Conservation (phyloP, 2,113 vertebrate genomes). For the Ameiurus melas region DNA sequence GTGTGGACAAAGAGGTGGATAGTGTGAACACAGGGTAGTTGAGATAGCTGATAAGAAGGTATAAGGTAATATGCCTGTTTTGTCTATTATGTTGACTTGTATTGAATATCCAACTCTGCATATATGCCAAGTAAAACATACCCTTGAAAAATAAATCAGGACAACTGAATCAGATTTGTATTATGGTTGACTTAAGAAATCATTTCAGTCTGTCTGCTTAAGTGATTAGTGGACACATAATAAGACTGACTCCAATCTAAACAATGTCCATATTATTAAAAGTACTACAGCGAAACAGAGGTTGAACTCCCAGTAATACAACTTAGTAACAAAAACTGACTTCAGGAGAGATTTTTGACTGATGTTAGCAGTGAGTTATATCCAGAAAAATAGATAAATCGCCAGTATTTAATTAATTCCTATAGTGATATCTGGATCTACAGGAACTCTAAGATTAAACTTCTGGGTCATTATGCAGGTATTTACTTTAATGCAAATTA, state of each 20-base stretch:
- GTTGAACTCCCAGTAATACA: not conserved
- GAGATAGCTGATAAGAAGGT: not conserved
- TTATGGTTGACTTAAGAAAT: not conserved
- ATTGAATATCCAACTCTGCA: not conserved
- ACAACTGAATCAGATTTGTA: not conserved
- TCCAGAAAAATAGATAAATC: not conserved
- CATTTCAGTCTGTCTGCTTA: not conserved
- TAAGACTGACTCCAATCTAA: not conserved
- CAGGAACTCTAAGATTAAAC: not conserved
- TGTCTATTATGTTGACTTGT: not conserved
- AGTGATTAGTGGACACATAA: not conserved
- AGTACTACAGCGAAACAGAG: not conserved
- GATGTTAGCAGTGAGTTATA: not conserved
- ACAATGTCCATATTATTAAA: not conserved
- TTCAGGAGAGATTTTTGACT: slow-evolving; percentile 9
- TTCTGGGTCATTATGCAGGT: not conserved
- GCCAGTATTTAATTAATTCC: slow-evolving; percentile 9
- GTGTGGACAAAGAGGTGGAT: not conserved
- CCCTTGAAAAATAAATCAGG: not conserved
- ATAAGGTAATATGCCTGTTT: not conserved
- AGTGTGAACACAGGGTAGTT: not conserved
- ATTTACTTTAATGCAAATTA: not conserved
- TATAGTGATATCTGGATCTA: not conserved
- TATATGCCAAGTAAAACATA: not conserved
- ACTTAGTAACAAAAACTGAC: not conserved